These are phyloP conservation scores for Trogon surrucura DNA, from an alignment of 2,113 vertebrate species.

Conservation along the genomic window DNA sequence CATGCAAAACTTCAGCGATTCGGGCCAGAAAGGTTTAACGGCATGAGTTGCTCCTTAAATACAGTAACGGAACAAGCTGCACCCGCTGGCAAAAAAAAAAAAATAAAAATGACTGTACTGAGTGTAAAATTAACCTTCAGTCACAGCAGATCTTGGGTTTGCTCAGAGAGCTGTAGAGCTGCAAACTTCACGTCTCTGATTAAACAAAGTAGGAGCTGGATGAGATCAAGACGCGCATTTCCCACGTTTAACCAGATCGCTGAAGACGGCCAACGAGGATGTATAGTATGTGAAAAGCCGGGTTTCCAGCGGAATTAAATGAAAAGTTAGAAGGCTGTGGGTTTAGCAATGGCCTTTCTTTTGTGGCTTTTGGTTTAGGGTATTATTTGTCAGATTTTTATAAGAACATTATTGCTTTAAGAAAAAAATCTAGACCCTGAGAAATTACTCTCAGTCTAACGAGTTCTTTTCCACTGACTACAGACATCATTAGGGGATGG, in stretches of 20 bases:
- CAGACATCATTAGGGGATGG: slow-evolving; percentile 98
- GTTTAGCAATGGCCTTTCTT: slow-evolving; percentile 42
- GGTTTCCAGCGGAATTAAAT: slow-evolving; percentile 55
- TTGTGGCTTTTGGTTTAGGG: slow-evolving; percentile 66
- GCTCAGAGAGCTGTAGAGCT: not conserved
- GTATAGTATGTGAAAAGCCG: not conserved
- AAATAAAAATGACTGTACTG: not conserved
- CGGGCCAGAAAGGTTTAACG: slow-evolving; percentile 48
- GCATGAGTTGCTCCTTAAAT: slow-evolving; percentile 28
- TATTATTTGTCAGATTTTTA: slow-evolving; percentile 79
- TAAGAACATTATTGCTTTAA: slow-evolving; percentile 87
- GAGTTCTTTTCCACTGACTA: slow-evolving; percentile 92
- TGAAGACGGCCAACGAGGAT: not conserved
- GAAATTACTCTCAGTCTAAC: slow-evolving; percentile 98
- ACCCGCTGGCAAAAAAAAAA: slow-evolving; percentile 39
- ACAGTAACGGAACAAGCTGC: not conserved
- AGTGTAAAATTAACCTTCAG: slow-evolving; percentile 13
- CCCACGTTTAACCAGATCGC: slow-evolving; percentile 11
- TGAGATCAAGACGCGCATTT: not conserved
- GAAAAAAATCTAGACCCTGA: slow-evolving; percentile 89
- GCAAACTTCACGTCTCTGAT: slow-evolving; percentile 54
- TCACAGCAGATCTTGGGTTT: not conserved
- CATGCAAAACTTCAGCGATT: not conserved
- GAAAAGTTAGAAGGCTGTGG: slow-evolving; percentile 30
- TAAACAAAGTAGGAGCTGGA: slow-evolving; percentile 22